Base-by-base conservation (phyloP, 2,797 vertebrate genomes). In the Mastacembelus armatus region DNA sequence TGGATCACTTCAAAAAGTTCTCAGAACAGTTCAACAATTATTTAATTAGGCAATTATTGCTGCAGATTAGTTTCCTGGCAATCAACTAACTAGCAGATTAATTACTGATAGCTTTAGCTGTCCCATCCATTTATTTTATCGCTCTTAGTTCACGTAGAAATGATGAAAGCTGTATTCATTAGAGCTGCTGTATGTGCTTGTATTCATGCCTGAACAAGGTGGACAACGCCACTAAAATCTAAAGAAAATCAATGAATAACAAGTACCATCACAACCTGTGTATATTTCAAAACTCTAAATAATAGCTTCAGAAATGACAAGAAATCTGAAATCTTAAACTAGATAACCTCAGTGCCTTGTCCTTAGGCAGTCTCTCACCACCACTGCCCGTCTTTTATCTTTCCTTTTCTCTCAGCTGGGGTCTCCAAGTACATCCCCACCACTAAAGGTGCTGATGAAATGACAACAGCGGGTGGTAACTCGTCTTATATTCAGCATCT, bases 401-500 rank as follows among this genome's bases (percentile, higher is more conserved):
- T 54, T 32, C 18, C 19, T 58, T 61, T 64, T 72, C 30, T 24
- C 74, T 68, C 67, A 35, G 72, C 19, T 2, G 49, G 78, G 63
- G 32, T 33, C 75, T 65, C 52, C 27, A 14, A 57, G 70, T 56
- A 66, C 73, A 54, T 48, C 73, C 30, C 56, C 43, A 55, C 61
- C 57, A 66, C 78, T 66, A 21, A 59, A 74, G 78, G 78, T 71
- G 56, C 61, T 74, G 81, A 88, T 80, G 74, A 89, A 86, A 90
- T 58, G 51, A 85, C 82, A 85, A 48, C 62, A 47, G 42, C 32
- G 59, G 84, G 82, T 50, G 79, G 80, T 6, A 73, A 78, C 83
- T 88, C 85, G 92, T 91, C 77, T 74, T 38, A 54, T 75, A 78
- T 87, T 88, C 87, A 78, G 76, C 81, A 85, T 81, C 86, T 82